Percentiles rank a stretch among this genome's conserved stretches.
These are phyloP conservation scores for Apistogramma diplotaenia DNA, from an alignment of 2,113 vertebrate genomes.

Conservation along the genomic window DNA sequence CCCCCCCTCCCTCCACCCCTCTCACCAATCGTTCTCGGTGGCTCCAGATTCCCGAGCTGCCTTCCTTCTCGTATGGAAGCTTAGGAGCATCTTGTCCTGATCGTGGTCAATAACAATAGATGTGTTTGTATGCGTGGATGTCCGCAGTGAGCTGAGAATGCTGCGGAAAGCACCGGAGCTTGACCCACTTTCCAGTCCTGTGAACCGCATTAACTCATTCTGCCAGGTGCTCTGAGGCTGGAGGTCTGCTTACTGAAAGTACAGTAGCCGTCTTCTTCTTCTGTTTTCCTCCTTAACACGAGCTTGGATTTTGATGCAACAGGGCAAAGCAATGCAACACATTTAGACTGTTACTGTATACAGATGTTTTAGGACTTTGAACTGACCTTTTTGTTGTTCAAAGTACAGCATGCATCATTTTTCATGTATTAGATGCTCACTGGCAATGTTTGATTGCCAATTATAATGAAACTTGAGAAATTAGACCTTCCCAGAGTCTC, in stretches of 20 bases:
- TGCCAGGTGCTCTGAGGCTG: slow-evolving; percentile 31
- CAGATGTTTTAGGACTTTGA: too few relatives aligned
- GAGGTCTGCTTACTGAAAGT: not conserved
- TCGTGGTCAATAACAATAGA: slow-evolving; percentile 38
- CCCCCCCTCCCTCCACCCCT: too few relatives aligned
- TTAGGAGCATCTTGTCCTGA: slow-evolving; percentile 8
- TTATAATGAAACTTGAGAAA: not conserved
- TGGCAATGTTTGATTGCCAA: not conserved
- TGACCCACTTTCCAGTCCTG: slow-evolving; percentile 55
- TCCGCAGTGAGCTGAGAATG: slow-evolving; percentile 17
- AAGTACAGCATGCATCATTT: not conserved
- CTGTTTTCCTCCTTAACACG: not conserved
- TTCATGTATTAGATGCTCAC: not conserved
- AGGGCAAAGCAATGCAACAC: fast-evolving
- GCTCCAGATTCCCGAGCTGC: slow-evolving; percentile 21
- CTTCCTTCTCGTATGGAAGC: not conserved
- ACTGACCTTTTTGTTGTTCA: too few relatives aligned
- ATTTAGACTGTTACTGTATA: too few relatives aligned
- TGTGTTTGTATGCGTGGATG: slow-evolving; percentile 41
- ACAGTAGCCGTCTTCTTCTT: not conserved
- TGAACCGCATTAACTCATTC: slow-evolving; percentile 37
- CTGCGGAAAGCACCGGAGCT: slow-evolving; percentile 24
- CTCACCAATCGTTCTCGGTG: too few relatives aligned
- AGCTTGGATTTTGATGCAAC: not conserved
- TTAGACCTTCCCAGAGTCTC: not conserved